Conservation (phyloP, 2,888 invertebrate genomes). For the Euplexia lucipara region DNA sequence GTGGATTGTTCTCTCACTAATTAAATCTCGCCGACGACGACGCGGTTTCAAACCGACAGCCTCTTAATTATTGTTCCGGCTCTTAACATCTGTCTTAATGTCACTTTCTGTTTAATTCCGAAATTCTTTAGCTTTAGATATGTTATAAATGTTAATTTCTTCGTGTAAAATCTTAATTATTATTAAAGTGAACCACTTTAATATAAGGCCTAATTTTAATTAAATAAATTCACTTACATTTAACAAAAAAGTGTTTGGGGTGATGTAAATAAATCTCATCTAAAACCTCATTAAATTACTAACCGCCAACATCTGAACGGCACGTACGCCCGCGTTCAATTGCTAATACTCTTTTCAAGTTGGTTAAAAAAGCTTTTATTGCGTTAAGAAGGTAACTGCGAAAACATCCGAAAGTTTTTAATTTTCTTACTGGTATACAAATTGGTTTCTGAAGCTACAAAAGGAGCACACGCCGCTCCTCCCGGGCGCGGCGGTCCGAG, state of each 20-base stretch:
- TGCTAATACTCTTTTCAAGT: conserved; percentile 57
- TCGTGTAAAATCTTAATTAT: conserved; percentile 69
- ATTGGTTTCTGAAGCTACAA: conserved; percentile 88
- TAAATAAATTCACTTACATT: conserved; percentile 36
- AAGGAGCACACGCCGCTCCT: conserved; percentile 83
- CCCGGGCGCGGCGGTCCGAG: conserved; percentile 77
- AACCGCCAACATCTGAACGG: conserved; percentile 29
- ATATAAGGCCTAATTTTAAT: conserved; percentile 35
- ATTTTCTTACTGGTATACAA: conserved; percentile 88
- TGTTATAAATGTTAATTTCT: conserved; percentile 78
- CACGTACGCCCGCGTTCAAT: conserved; percentile 30
- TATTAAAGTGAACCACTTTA: conserved; percentile 45
- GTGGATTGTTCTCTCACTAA: conserved; percentile 87
- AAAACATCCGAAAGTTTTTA: conserved; percentile 84
- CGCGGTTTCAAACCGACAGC: conserved; percentile 89
- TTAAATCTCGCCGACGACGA: conserved; percentile 88
- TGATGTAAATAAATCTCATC: conserved; percentile 28
- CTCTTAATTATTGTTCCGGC: conserved; percentile 90
- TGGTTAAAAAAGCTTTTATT: conserved; percentile 74
- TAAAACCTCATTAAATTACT: conserved; percentile 43
- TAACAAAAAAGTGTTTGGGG: conserved; percentile 19
- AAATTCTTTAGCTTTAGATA: conserved; percentile 80
- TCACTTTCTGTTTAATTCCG: conserved; percentile 87
- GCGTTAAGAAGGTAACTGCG: conserved; percentile 74
- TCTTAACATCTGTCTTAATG: conserved; percentile 90